Percentiles rank a stretch among this genome's conserved stretches.
Conservation (phyloP, 2,888 invertebrate genomes). For the Drosophila kanekoi region DNA sequence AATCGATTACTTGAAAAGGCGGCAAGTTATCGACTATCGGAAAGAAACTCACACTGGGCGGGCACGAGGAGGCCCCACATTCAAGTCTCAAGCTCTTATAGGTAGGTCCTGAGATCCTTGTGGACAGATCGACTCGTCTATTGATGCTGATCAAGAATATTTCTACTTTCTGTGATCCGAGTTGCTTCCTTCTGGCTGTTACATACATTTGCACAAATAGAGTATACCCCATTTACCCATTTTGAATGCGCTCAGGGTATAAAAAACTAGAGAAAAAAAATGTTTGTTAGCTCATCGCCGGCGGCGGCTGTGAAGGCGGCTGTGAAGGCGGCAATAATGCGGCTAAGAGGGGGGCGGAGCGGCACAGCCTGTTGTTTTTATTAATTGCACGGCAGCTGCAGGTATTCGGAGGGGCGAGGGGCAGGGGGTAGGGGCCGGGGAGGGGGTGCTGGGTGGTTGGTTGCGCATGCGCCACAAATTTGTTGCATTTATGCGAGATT, state of each 20-base stretch:
- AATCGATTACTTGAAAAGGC: no score
- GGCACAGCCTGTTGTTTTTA: constrained; percentile 73
- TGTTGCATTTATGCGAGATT: constrained; percentile 81
- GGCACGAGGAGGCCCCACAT: no score
- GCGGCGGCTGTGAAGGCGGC: constrained; percentile 16
- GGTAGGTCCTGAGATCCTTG: no score
- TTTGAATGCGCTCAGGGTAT: background rate
- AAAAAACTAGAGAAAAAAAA: constrained; percentile 10
- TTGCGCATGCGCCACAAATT: constrained; percentile 81
- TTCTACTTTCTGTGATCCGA: no score
- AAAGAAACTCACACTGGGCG: no score
- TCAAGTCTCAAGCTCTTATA: no score
- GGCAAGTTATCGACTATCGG: no score
- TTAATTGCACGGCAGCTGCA: constrained; percentile 70
- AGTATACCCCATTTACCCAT: no score
- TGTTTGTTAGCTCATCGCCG: constrained; percentile 67
- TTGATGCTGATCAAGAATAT: no score
- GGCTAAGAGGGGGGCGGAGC: constrained; percentile 31
- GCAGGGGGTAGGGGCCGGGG: background rate
- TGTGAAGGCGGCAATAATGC: constrained; percentile 44
- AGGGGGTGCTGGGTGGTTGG: constrained; percentile 39
- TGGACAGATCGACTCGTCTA: no score
- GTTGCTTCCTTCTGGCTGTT: background rate
- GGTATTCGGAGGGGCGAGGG: constrained; percentile 7
- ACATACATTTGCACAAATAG: background rate